Conservation (phyloP, 2,888 invertebrate species). For the Microplitis deprimator region DNA sequence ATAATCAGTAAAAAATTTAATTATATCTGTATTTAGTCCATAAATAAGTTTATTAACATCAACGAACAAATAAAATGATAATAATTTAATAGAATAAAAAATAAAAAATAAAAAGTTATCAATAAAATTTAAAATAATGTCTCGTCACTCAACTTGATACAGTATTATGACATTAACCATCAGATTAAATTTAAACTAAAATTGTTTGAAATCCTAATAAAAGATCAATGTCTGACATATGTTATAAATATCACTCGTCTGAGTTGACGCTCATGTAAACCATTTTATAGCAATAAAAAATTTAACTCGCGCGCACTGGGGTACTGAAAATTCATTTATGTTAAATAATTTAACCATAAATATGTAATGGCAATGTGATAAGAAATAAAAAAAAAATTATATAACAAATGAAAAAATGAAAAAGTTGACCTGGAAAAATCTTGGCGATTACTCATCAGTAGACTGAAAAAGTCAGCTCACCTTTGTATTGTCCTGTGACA, state of each 20-base stretch:
- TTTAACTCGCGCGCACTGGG: no score
- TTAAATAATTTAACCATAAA: background rate
- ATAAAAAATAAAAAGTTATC: background rate
- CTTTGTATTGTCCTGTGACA: slow-evolving; percentile 37
- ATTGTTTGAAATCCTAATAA: background rate
- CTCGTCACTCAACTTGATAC: background rate
- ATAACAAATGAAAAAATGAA: background rate
- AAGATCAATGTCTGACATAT: background rate
- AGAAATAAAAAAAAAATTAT: background rate
- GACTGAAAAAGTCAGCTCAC: slow-evolving; percentile 13
- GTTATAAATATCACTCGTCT: slow-evolving; percentile 6
- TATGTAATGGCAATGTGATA: background rate
- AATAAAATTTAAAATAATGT: background rate
- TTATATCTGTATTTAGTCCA: background rate
- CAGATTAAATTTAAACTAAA: background rate
- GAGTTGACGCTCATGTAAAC: background rate
- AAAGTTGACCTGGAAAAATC: background rate
- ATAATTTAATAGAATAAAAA: background rate
- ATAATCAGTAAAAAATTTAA: no score
- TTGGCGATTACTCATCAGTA: slow-evolving; percentile 1
- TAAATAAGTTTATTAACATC: background rate
- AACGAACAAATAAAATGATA: background rate
- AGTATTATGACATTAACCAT: background rate
- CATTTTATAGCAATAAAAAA: background rate
- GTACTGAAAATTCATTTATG: background rate